phyloP scores from a whole-genome alignment of 2,888 invertebrate species.

The Punctoribates punctum region DNA sequence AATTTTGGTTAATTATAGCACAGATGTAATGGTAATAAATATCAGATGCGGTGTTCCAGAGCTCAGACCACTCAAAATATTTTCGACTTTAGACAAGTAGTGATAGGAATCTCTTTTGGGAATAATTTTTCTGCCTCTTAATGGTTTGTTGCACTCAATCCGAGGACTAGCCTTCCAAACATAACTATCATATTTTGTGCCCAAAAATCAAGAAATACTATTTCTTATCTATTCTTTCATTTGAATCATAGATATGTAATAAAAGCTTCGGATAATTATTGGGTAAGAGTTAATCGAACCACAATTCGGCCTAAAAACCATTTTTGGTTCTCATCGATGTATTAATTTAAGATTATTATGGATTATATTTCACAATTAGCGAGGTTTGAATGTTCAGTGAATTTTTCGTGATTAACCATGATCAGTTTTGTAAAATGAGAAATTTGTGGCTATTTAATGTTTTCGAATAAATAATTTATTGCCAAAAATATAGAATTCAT shows the following conservation, averaged over 20 bases:
- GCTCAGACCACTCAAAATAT: background rate
- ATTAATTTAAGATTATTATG: too few species aligned
- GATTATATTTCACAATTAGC: too few species aligned
- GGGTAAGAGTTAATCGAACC: too few species aligned
- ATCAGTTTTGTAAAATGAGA: too few species aligned
- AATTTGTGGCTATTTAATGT: too few species aligned
- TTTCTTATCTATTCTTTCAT: background rate
- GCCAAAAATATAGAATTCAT: too few species aligned
- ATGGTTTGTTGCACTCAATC: constrained; percentile 9
- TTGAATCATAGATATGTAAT: background rate
- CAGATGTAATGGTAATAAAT: constrained; percentile 15
- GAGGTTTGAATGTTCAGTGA: too few species aligned
- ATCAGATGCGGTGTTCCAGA: background rate
- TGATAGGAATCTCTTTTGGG: background rate
- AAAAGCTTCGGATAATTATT: background rate
- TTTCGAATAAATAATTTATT: too few species aligned
- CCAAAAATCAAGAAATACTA: background rate
- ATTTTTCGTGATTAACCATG: too few species aligned
- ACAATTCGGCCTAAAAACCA: too few species aligned
- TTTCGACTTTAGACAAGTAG: background rate
- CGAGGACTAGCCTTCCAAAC: background rate
- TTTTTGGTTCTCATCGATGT: too few species aligned
- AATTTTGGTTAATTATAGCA: constrained; percentile 19
- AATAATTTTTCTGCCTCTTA: background rate
- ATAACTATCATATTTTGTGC: background rate